Base-by-base conservation (phyloP, 2,888 invertebrate genomes). In the Psococerastis gibbosa region DNA sequence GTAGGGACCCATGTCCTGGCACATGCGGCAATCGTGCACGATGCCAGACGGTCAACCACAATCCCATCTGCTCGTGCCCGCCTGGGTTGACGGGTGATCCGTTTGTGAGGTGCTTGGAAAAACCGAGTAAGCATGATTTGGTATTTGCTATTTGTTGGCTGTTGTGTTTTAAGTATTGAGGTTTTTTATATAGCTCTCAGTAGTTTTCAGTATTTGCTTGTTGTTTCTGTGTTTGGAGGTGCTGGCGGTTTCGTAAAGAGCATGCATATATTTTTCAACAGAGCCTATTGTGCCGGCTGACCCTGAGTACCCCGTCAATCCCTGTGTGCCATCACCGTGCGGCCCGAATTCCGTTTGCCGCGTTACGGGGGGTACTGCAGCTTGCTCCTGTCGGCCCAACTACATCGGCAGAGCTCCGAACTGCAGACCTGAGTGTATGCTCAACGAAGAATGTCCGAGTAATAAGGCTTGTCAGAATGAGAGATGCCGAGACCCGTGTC, bases 391-490 rank as follows among this genome's bases (percentile, higher is more conserved):
- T 54, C 57, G 68, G 23, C 57, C 65, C 23, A 66, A 66, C 41
- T 75, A 71, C 53, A 63, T 71, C 41, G 78, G 78, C 42, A 70
- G 68, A 50, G 74, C 78, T 43, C 75, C 78, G 3, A 71, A 70
- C 50, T 79, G 78, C 53, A 66, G 71, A 32, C 75, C 77, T 1
- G 75, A 76, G 57, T 78, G 78, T 57, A 64, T 67, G 1, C 68
- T 71, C 23, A 74, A 73, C 54, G 73, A 78, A 2, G 83, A 84
- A 64, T 85, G 85, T 59, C 68, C 78, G 27, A 71, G 76, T 55
- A 78, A 79, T 61, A 66, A 75, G 62, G 83, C 83, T 56, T 85
- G 83, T 53, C 71, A 76, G 57, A 78, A 75, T 58, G 75, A 78
- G 60, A 75, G 70, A 60, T 85, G 85, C 63, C 70, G 70, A 54